phyloP scores from a whole-genome alignment of 2,888 invertebrate species.

The Hyposoter dolosus region DNA sequence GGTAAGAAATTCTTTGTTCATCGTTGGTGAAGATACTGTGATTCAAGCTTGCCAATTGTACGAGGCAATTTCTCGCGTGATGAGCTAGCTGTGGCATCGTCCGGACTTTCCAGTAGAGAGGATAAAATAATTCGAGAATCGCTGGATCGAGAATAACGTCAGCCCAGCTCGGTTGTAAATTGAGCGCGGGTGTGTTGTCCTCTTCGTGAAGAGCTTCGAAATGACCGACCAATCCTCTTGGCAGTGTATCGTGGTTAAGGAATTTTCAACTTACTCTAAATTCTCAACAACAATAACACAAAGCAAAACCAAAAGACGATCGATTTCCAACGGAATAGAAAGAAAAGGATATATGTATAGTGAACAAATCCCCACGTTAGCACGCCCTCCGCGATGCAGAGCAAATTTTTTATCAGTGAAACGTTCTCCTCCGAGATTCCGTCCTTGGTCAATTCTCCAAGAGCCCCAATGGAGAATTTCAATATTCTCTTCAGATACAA shows the following conservation, averaged over 20 bases:
- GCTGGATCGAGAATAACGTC: conserved; percentile 91
- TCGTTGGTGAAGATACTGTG: conserved; percentile 86
- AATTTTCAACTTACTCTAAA: conserved; percentile 46
- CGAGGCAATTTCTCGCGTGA: conserved; percentile 92
- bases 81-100: conserved; percentile 91
- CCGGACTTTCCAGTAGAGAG: conserved; percentile 93
- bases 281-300: background rate
- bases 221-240: conserved; percentile 89
- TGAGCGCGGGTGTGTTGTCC: conserved; percentile 87
- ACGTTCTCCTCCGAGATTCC: conserved; percentile 86
- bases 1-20: conserved; percentile 86
- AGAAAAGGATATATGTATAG: conserved; percentile 86
- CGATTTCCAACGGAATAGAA: background rate
- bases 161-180: conserved; percentile 89
- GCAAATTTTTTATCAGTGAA: conserved; percentile 88
- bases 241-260: conserved; percentile 85
- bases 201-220: conserved; percentile 90
- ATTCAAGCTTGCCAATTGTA: conserved; percentile 91
- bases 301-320: background rate
- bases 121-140: conserved; percentile 92
- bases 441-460: conserved; percentile 87
- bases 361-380: conserved; percentile 94
- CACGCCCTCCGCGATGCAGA: conserved; percentile 92
- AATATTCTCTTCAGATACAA: conserved; percentile 93
- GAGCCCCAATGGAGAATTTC: conserved; percentile 88